Conservation (phyloP, 2,797 vertebrate species). For the Aphelocoma californica region DNA sequence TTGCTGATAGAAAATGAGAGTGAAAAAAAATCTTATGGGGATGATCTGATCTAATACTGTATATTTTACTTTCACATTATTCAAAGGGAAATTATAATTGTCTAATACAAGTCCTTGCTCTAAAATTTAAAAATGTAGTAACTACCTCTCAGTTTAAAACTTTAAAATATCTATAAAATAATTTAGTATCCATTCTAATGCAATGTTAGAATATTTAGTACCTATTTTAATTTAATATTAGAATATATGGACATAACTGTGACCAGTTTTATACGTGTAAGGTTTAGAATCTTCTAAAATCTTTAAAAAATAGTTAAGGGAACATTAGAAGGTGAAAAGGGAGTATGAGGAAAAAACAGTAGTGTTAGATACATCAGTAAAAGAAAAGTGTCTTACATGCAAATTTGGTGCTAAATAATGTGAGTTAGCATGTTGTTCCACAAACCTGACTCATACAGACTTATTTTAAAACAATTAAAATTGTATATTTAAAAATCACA, state of each 20-base stretch:
- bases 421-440: neutral
- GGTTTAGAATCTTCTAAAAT: neutral
- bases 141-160: conserved; percentile 36
- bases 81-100: conserved; percentile 1
- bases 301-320: neutral
- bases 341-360: neutral
- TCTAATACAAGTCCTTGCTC: neutral
- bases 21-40: neutral
- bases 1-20: neutral
- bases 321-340: neutral
- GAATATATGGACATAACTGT: conserved; percentile 9
- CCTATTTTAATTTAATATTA: conserved; percentile 18
- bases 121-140: conserved; percentile 46
- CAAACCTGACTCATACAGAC: neutral
- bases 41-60: neutral
- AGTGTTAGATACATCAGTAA: neutral
- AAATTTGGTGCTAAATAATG: neutral
- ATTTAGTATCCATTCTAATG: conserved; percentile 35
- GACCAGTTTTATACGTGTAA: neutral
- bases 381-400: neutral
- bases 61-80: conserved; percentile 2
- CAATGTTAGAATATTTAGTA: conserved; percentile 49
- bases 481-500: neutral
- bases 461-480: neutral
- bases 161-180: conserved; percentile 51